A percentile compares a stretch with the other conserved stretches of the same genome.
Conservation (phyloP, 1,140 invertebrate species). For the Cyclargus thomasi region DNA sequence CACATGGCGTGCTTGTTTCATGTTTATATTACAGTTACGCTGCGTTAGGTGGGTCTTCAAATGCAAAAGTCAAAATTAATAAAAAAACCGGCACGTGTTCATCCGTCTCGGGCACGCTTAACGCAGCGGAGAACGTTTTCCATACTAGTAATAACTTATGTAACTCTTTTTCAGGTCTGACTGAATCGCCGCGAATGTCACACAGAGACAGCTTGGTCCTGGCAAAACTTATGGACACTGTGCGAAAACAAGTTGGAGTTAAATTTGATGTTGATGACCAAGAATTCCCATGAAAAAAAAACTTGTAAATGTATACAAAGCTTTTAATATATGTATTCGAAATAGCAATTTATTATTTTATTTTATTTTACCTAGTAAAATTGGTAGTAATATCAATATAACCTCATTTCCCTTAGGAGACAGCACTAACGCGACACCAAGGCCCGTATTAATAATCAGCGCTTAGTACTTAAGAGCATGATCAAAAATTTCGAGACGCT, state of each 20-base stretch:
- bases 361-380: neutral
- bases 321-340: neutral
- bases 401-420: too few species aligned
- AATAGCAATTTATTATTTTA: neutral
- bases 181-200: conserved; percentile 52
- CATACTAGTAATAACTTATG: neutral
- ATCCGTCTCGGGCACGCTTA: too few species aligned
- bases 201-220: conserved; percentile 46
- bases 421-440: too few species aligned
- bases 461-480: too few species aligned
- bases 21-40: too few species aligned
- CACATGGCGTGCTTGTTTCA: too few species aligned
- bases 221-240: conserved; percentile 46
- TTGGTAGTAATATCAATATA: neutral
- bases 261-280: conserved; percentile 54
- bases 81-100: too few species aligned
- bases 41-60: too few species aligned
- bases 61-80: too few species aligned
- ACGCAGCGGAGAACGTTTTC: neutral
- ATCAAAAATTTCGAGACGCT: too few species aligned
- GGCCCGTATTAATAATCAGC: too few species aligned
- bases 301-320: neutral
- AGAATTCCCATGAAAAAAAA: conserved; percentile 35
- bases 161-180: conserved; percentile 36
- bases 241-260: conserved; percentile 53